Evolutionary conservation across 2,888 invertebrate genomes (phyloP).

Genomic region (Caenorhabditis uteleia): DNA sequence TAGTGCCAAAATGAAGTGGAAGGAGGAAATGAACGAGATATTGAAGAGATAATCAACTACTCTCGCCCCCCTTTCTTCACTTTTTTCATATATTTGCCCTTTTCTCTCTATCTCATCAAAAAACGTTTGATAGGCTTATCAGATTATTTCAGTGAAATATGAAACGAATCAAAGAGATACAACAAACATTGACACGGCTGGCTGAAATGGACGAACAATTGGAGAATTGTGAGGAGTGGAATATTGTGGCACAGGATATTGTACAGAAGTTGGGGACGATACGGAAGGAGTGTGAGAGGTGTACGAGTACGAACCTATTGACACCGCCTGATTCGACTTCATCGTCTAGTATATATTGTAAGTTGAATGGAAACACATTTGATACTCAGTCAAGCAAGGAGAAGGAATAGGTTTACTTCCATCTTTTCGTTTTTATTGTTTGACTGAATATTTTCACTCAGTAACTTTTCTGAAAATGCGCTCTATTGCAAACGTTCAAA

Average conservation of each 20-base stretch:
- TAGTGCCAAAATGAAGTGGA: too few relatives aligned
- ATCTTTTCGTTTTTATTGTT: not conserved
- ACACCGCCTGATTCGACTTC: conserved; percentile 37
- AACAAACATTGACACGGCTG: conserved; percentile 16
- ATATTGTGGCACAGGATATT: conserved; percentile 28
- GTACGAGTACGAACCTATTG: conserved; percentile 11
- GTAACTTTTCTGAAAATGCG: too few relatives aligned
- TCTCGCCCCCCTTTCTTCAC: conserved; percentile 7
- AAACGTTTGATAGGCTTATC: too few relatives aligned
- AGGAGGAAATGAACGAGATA: too few relatives aligned
- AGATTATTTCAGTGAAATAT: too few relatives aligned
- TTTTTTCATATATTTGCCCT: conserved; percentile 8
- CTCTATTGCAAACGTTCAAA: too few relatives aligned
- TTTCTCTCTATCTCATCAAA: not conserved
- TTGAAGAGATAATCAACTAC: too few relatives aligned
- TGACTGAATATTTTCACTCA: not conserved
- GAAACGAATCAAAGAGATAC: conserved; percentile 28
- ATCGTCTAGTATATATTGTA: conserved; percentile 37
- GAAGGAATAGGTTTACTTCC: not conserved
- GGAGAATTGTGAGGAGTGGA: conserved; percentile 38
- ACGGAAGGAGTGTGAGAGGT: conserved; percentile 23
- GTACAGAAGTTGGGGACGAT: conserved; percentile 25
- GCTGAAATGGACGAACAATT: conserved; percentile 23
- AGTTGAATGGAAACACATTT: conserved; percentile 3
- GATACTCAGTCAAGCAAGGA: not conserved